Conservation (phyloP, 1,140 invertebrate species). For the Protaetia brevitarsis region DNA sequence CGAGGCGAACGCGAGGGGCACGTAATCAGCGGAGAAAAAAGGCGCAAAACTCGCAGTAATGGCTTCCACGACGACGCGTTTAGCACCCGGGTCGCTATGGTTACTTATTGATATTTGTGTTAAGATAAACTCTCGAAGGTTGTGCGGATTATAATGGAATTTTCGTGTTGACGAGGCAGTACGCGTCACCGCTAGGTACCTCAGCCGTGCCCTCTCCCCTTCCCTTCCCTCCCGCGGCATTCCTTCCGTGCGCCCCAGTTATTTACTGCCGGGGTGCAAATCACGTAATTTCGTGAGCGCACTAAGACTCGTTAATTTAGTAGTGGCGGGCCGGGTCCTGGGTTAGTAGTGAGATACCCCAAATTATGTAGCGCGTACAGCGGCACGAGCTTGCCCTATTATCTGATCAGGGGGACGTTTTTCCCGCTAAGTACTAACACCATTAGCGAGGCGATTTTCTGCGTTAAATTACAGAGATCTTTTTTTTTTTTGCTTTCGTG, state of each 20-base stretch:
- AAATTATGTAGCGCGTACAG: background rate
- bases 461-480: constrained; percentile 7
- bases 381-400: background rate
- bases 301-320: constrained; percentile 16
- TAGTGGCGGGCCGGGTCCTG: constrained; percentile 15
- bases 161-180: constrained; percentile 29
- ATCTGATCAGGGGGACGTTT: background rate
- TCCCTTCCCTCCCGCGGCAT: background rate
- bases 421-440: constrained; percentile 12
- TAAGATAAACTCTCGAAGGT: constrained; percentile 24
- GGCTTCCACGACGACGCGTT: background rate
- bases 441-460: constrained; percentile 10
- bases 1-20: background rate
- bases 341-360: constrained; percentile 5
- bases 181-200: background rate
- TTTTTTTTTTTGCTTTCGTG: too few relatives aligned
- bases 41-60: background rate
- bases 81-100: too few relatives aligned
- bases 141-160: constrained; percentile 30
- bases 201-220: background rate
- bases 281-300: constrained; percentile 14
- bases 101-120: constrained; percentile 31
- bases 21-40: background rate
- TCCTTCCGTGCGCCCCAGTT: too few relatives aligned
- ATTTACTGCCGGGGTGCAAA: constrained; percentile 1